These are phyloP conservation scores for Machimus atricapillus DNA, from an alignment of 2,888 invertebrate genomes.

Conservation along the genomic window DNA sequence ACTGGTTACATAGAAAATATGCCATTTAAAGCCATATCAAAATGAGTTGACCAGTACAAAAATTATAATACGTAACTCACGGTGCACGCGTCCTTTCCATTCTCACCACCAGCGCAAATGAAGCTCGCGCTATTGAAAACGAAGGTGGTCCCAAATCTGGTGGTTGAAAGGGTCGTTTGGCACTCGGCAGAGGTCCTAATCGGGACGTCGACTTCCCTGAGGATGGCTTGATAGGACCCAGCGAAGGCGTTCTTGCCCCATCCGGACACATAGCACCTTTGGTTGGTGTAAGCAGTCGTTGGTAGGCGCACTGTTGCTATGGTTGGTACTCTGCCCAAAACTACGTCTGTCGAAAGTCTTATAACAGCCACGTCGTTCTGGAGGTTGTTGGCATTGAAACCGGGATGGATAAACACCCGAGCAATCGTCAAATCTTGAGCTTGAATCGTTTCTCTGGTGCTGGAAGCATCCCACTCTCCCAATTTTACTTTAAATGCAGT, in stretches of 20 bases:
- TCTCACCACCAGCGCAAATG: conserved; percentile 80
- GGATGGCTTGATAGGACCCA: conserved; percentile 66
- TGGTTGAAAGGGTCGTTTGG: conserved; percentile 69
- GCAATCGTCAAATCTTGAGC: conserved; percentile 69
- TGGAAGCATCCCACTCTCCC: conserved; percentile 79
- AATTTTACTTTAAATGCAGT: conserved; percentile 70
- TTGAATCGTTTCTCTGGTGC: conserved; percentile 70
- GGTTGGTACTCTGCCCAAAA: conserved; percentile 66
- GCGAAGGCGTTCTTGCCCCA: conserved; percentile 86
- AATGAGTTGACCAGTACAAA: too few species aligned
- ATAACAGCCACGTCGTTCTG: conserved; percentile 84
- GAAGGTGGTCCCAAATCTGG: conserved; percentile 71
- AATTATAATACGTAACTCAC: conserved; percentile 62
- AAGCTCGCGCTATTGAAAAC: conserved; percentile 72
- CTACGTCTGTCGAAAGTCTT: conserved; percentile 69
- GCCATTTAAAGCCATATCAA: neutral
- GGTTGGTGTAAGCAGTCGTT: conserved; percentile 64
- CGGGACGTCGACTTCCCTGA: conserved; percentile 79
- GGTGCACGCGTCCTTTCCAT: conserved; percentile 79
- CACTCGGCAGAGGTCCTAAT: conserved; percentile 72
- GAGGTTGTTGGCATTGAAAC: conserved; percentile 74
- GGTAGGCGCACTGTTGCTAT: conserved; percentile 70
- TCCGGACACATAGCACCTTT: conserved; percentile 73
- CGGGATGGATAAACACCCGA: conserved; percentile 69
- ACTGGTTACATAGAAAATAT: too few species aligned